Evolutionary conservation across 2,113 vertebrate genomes (phyloP).

Genomic region (Anseranas semipalmata): DNA sequence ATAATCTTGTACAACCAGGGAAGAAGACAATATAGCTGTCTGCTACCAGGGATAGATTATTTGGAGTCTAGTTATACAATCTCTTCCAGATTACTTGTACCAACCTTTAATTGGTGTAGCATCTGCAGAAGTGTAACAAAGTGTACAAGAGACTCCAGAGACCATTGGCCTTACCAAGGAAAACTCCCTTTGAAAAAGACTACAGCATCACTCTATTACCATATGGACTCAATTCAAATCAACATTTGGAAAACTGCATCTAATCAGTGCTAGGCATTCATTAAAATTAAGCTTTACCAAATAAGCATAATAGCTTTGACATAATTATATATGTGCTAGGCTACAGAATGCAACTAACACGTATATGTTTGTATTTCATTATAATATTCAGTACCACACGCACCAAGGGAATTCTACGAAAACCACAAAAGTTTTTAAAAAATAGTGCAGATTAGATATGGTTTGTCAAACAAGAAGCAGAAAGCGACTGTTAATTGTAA

Average conservation of each 20-base stretch:
- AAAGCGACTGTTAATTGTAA: constrained; percentile 7
- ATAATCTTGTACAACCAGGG: neutral
- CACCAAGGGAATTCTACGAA: neutral
- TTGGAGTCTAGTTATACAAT: neutral
- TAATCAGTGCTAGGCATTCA: neutral
- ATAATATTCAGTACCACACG: neutral
- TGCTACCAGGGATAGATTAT: neutral
- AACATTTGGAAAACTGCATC: neutral
- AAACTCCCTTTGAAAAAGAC: neutral
- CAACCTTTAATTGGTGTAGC: neutral
- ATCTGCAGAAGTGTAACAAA: neutral
- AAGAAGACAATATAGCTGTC: neutral
- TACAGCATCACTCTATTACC: neutral
- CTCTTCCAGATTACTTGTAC: neutral
- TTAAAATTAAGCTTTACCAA: constrained; percentile 8
- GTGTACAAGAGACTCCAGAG: neutral
- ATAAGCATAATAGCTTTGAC: neutral
- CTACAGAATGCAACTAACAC: neutral
- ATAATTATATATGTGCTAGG: neutral
- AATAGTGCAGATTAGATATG: neutral
- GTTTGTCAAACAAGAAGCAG: constrained; percentile 14
- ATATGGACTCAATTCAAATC: neutral
- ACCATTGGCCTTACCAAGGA: neutral
- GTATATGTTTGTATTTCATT: neutral
- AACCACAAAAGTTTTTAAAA: neutral